These are phyloP conservation scores for Mythimna loreyi DNA, from an alignment of 2,888 invertebrate species.

Conservation along the genomic window DNA sequence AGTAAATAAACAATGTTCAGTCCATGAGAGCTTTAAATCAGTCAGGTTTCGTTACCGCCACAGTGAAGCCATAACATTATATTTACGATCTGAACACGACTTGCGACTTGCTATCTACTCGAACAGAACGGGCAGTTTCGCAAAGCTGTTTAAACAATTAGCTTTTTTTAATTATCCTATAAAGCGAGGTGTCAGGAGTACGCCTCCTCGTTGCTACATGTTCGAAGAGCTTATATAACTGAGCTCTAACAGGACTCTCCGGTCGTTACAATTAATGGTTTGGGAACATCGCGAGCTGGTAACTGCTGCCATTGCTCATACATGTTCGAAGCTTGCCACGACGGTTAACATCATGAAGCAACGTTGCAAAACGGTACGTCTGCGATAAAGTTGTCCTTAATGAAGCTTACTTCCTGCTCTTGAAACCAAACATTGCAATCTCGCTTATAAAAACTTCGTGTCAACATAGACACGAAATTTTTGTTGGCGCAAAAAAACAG, in stretches of 20 bases:
- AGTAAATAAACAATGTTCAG: constrained; percentile 58
- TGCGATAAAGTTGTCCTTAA: not conserved
- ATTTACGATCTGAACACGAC: constrained; percentile 30
- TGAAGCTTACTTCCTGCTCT: constrained; percentile 4
- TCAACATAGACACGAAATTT: not conserved
- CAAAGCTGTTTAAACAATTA: constrained; percentile 3
- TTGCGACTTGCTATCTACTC: constrained; percentile 4
- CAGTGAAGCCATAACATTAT: constrained; percentile 15
- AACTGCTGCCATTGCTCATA: constrained; percentile 36
- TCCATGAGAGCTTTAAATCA: constrained; percentile 39
- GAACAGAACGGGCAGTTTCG: constrained; percentile 10
- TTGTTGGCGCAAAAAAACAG: not conserved
- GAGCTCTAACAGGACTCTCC: constrained; percentile 22
- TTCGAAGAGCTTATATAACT: constrained; percentile 10
- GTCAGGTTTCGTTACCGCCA: constrained; percentile 8
- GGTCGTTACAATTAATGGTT: constrained; percentile 38
- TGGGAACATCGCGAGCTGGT: constrained; percentile 18
- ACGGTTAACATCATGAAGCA: constrained; percentile 29
- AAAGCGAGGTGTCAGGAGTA: constrained; percentile 1
- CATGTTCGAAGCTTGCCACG: constrained; percentile 26
- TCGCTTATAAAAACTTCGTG: not conserved
- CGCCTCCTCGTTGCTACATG: not conserved
- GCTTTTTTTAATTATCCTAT: not conserved
- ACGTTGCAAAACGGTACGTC: constrained; percentile 1
- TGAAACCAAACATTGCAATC: not conserved